phyloP scores from a whole-genome alignment of 1,140 invertebrate species.

The Lepidurus couesii region DNA sequence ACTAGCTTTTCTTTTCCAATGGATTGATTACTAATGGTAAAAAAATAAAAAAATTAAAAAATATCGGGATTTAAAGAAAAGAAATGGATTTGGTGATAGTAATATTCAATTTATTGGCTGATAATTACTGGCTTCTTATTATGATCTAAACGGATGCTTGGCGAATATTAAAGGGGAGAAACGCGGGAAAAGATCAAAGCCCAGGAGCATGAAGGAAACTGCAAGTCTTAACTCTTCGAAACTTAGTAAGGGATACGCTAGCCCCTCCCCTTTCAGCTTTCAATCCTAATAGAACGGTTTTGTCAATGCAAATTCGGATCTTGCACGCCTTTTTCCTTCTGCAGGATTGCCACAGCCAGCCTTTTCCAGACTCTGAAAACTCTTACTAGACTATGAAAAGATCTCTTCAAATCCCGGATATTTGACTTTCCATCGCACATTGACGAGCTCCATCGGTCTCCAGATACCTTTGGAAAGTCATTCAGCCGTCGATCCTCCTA shows the following conservation, averaged over 20 bases:
- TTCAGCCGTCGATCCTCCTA: not conserved
- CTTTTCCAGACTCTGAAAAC: too few relatives aligned
- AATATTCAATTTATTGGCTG: too few relatives aligned
- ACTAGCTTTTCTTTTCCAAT: too few relatives aligned
- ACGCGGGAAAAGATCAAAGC: too few relatives aligned
- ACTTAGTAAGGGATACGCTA: not conserved
- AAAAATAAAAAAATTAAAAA: too few relatives aligned
- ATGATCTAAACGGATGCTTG: too few relatives aligned
- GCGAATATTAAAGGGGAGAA: too few relatives aligned
- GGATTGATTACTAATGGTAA: too few relatives aligned
- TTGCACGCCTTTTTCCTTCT: not conserved
- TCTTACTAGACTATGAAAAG: not conserved
- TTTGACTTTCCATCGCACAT: constrained; percentile 14
- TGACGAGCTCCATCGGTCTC: constrained; percentile 8
- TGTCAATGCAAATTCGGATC: constrained; percentile 3
- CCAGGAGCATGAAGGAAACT: not conserved
- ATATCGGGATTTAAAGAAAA: too few relatives aligned
- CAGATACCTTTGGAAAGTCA: not conserved
- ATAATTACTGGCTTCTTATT: too few relatives aligned
- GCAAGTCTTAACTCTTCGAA: not conserved
- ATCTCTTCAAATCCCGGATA: constrained; percentile 19
- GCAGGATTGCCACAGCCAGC: not conserved
- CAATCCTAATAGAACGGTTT: not conserved
- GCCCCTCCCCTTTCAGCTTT: not conserved
- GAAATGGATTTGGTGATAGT: too few relatives aligned